A percentile compares a stretch with the other conserved stretches of the same genome.
These are phyloP conservation scores for Vanacampus margaritifer DNA, from an alignment of 2,113 vertebrate species.

Conservation along the genomic window DNA sequence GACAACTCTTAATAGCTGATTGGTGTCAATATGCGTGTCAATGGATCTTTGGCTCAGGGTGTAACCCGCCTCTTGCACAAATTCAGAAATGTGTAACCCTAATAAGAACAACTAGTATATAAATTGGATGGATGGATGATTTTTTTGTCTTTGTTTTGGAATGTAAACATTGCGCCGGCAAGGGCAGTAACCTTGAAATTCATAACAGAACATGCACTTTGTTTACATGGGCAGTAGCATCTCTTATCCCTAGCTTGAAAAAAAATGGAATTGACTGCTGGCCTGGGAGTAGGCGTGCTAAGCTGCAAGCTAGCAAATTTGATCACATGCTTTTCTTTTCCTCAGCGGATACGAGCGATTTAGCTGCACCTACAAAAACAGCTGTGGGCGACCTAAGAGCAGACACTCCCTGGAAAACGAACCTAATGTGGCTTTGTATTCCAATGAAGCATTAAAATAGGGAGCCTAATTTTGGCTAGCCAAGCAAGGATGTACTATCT, in stretches of 20 bases:
- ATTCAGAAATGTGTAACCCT: too few species aligned
- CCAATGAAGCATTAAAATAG: slow-evolving; percentile 1
- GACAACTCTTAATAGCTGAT: too few species aligned
- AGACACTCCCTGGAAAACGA: slow-evolving; percentile 43
- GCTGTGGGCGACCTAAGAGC: slow-evolving; percentile 27
- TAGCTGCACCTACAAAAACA: slow-evolving; percentile 54
- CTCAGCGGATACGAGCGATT: slow-evolving; percentile 48
- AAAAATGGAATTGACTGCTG: slow-evolving; percentile 10
- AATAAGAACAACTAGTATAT: too few species aligned
- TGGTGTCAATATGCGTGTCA: too few species aligned
- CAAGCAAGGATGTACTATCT: background rate
- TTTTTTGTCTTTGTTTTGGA: too few species aligned
- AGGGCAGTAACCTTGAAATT: slow-evolving; percentile 14
- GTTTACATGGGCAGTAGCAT: slow-evolving; percentile 28
- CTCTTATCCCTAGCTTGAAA: slow-evolving; percentile 13
- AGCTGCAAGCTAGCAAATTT: slow-evolving; percentile 19
- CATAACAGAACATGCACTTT: slow-evolving; percentile 6
- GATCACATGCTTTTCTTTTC: slow-evolving; percentile 37
- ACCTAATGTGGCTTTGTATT: slow-evolving; percentile 14
- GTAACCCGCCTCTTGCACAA: too few species aligned
- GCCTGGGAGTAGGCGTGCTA: slow-evolving; percentile 24
- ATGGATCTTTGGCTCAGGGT: too few species aligned
- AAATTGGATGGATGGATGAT: too few species aligned
- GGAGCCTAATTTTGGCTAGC: background rate
- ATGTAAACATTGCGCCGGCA: too few species aligned